Evolutionary conservation across 2,113 vertebrate genomes (phyloP).

Genomic region (Cyanoramphus novaezelandiae): DNA sequence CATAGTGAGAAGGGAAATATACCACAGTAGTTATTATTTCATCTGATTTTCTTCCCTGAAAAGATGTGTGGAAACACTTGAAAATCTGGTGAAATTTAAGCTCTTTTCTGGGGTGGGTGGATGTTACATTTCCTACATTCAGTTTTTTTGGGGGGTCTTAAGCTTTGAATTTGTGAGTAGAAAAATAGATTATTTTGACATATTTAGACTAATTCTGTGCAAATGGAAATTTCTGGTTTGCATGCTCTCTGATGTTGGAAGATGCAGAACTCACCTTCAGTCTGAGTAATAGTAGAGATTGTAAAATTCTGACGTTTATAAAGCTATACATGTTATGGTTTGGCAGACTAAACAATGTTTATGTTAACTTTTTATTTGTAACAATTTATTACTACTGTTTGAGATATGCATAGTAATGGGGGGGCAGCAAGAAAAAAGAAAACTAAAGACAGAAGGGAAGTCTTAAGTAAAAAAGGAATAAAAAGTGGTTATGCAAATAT

Average conservation of each 20-base stretch:
- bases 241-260: neutral
- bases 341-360: neutral
- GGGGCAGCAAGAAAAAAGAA: neutral
- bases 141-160: rapidly evolving
- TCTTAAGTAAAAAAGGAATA: neutral
- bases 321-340: neutral
- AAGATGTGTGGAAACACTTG: neutral
- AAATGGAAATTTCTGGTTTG: neutral
- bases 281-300: neutral
- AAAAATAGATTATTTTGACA: neutral
- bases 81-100: neutral
- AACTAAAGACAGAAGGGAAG: neutral
- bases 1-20: neutral
- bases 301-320: neutral
- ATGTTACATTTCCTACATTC: neutral
- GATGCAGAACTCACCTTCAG: neutral
- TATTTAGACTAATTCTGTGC: neutral
- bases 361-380: neutral
- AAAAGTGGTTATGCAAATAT: neutral
- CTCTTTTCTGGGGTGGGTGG: neutral
- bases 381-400: neutral
- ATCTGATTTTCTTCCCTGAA: neutral
- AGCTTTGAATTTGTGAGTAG: neutral
- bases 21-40: neutral
- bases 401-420: neutral